Base-by-base conservation (phyloP, 2,113 vertebrate genomes). In the Vanacampus margaritifer region DNA sequence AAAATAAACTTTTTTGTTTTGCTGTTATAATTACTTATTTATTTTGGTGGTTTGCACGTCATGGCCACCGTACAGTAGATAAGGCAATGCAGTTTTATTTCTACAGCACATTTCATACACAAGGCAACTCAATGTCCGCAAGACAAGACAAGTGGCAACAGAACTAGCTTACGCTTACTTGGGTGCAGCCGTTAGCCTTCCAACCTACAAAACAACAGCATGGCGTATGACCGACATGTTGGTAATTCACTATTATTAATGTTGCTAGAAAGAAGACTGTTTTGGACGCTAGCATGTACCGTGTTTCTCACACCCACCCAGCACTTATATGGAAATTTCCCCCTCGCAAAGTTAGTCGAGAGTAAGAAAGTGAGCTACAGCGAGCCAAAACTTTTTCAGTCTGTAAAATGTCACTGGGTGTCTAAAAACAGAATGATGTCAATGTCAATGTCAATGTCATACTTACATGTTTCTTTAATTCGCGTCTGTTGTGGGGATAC, bases 401-500 rank as follows among this genome's bases (percentile, higher is more conserved):
- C 2, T 3, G 1, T 10, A 43, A 50, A 37, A 26, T 8, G 5
- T 3, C n/a, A 56, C 6, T 0, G 0, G 3, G 7, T 2, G 17
- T 16, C 6, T 26, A 43, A n/a, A 58, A 46, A 45, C 19, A 54
- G 41, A 48, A 1, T 0, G 1, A 12, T 62, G 50, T 0, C 28
- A 41, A 21, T 2, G 17, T 39, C 2, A 7, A 12, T 62, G 50
- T 0, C 28, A 41, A 21, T 2, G 17, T 39, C 2, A 7, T 43
- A 84, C 84, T 84, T 71, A 89, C 87, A 67, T 68, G 32, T 64
- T 72, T n/a, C 6, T 56, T 39, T 72, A 24, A 19, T 10, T 37
- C 19, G 64, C 24, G 61, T 65, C 56, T 21, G 3, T 17, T 60
- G 39, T 53, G 63, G 69, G 73, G 77, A 82, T 72, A 69, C 11